These are phyloP conservation scores for Elaphurus davidianus DNA, from an alignment of 2,113 vertebrate species.

Conservation along the genomic window DNA sequence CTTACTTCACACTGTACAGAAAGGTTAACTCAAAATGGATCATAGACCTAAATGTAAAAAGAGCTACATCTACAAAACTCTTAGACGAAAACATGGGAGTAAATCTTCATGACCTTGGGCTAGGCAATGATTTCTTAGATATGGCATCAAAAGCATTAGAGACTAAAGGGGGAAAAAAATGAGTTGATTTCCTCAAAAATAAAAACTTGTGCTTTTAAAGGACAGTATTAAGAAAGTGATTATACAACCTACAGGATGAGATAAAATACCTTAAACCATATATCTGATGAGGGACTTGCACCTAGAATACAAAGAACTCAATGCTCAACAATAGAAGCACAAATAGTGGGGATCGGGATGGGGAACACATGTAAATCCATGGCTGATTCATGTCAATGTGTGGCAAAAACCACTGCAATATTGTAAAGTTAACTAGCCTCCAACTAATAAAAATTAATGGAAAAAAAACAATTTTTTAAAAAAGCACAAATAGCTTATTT, in stretches of 20 bases:
- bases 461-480: background rate
- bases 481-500: background rate
- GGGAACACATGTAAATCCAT: too few relatives aligned
- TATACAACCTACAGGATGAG: background rate
- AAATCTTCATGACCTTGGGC: background rate
- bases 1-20: background rate
- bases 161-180: background rate
- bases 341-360: background rate
- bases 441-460: too few relatives aligned
- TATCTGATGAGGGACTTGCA: background rate
- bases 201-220: background rate
- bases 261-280: background rate
- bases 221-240: background rate
- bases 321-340: background rate
- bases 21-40: background rate
- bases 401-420: too few relatives aligned
- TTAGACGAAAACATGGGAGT: background rate
- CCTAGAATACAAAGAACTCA: background rate
- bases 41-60: background rate
- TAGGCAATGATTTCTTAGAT: background rate
- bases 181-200: background rate
- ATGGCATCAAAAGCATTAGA: background rate
- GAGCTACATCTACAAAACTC: background rate
- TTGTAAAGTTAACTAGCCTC: too few relatives aligned
- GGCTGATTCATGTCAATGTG: too few relatives aligned